A percentile compares a stretch with the other conserved stretches of the same genome.
Conservation (phyloP, 2,888 invertebrate species). For the Cataglyphis altisquamis region DNA sequence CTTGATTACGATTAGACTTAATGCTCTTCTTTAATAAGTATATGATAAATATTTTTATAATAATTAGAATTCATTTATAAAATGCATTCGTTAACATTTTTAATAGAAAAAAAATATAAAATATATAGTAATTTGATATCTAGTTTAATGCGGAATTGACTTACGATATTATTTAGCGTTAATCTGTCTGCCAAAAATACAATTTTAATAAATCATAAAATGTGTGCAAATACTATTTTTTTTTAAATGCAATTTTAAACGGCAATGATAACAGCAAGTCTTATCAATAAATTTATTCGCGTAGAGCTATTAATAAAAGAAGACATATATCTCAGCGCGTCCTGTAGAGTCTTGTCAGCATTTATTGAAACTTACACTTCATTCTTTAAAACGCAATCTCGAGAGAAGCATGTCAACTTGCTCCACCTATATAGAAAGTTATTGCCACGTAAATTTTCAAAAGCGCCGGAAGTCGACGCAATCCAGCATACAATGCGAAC, state of each 20-base stretch:
- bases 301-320: not conserved
- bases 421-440: slow-evolving; percentile 18
- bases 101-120: not conserved
- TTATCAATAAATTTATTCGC: not conserved
- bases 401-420: slow-evolving; percentile 17
- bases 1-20: not conserved
- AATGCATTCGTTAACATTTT: not conserved
- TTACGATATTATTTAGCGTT: not conserved
- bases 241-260: not conserved
- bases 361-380: not conserved
- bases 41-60: not conserved
- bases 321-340: not conserved
- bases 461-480: slow-evolving; percentile 17
- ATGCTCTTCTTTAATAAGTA: not conserved
- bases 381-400: slow-evolving; percentile 23
- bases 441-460: slow-evolving; percentile 23
- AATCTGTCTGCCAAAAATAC: not conserved
- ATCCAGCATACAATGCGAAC: slow-evolving; percentile 53
- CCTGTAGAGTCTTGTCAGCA: not conserved
- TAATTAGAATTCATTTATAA: not conserved
- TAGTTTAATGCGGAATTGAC: not conserved
- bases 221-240: not conserved
- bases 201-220: not conserved
- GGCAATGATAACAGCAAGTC: not conserved
- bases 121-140: not conserved